Evolutionary conservation across 2,888 invertebrate genomes (phyloP), one percentile per base, ranked within the genome.

Genomic region (Galerucella calmariensis): DNA sequence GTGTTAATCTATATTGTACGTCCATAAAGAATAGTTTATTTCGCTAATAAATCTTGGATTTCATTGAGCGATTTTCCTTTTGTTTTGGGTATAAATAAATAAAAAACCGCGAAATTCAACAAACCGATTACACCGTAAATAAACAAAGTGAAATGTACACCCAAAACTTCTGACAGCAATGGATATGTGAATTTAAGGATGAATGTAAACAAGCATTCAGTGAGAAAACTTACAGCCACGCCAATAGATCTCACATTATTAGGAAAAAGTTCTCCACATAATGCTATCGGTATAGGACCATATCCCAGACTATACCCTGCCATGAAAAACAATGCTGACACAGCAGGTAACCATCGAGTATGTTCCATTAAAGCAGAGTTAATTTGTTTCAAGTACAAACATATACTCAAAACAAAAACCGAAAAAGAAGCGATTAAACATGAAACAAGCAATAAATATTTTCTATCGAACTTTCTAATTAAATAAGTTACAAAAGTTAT

Each of bases 201-300:
- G 46, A 65, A 65, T 2, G 5, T 3, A 20, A 44, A 8, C 2
- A 65, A 10, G 14, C 16, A 5, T 41, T 65, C 46, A 2, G 8
- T 44, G 1, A 44, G 1, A 12, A 65, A 16, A 46, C 63, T 16
- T 2, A 44, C 14, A 16, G 10, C 63, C 1, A 65, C 41, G 8
- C 63, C 63, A 8, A 65, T n/a, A 16, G 63, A 65, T 65, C 63
- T 46, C 1, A 65, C 16, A 46, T 65, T 20, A 12, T 41, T 65
- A 20, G 46, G 9, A 20, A 65, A 65, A 16, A 65, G 20, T 46
- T 65, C 63, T 2, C 46, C 46, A 8, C 63, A 44, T 65, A 65
- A 65, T 2, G 46, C 10, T 44, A 16, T 46, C 2, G 63, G 44
- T 20, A 65, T 16, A 11, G 20, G 46, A 20, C 46, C 63, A 20